These are phyloP conservation scores for Caenorhabditis uteleia DNA, from an alignment of 2,888 invertebrate species.

Conservation along the genomic window DNA sequence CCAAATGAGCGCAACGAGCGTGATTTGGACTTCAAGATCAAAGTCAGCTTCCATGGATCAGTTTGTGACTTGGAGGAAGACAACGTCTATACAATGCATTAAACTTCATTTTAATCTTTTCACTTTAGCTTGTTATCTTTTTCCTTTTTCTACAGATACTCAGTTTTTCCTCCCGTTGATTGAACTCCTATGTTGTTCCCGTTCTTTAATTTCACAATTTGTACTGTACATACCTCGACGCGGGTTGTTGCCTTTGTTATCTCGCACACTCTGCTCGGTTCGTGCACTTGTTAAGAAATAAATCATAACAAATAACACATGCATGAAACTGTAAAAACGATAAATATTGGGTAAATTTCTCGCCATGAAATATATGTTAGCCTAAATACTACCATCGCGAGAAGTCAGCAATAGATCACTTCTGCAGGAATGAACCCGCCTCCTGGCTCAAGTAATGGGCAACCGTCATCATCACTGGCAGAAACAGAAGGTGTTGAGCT, in stretches of 20 bases:
- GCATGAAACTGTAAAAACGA: too few relatives aligned
- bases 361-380: too few relatives aligned
- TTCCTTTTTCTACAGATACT: constrained; percentile 28
- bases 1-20: constrained; percentile 94
- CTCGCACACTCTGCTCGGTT: constrained; percentile 46
- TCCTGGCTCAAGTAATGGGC: not conserved
- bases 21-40: constrained; percentile 91
- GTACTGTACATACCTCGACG: constrained; percentile 44
- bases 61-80: constrained; percentile 71
- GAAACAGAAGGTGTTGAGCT: constrained; percentile 30
- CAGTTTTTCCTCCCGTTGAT: constrained; percentile 9
- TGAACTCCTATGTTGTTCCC: not conserved
- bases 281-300: constrained; percentile 13
- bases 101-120: too few relatives aligned
- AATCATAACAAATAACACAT: too few relatives aligned
- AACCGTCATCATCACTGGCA: not conserved
- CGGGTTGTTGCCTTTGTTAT: constrained; percentile 42
- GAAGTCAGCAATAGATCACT: too few relatives aligned
- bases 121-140: too few relatives aligned
- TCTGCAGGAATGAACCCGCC: not conserved
- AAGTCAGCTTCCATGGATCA: constrained; percentile 76
- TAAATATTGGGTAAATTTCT: too few relatives aligned
- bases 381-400: not conserved
- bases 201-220: constrained; percentile 7
- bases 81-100: constrained; percentile 73